Evolutionary conservation across 2,888 invertebrate genomes (phyloP).

Genomic region (Ophion ventricosus): DNA sequence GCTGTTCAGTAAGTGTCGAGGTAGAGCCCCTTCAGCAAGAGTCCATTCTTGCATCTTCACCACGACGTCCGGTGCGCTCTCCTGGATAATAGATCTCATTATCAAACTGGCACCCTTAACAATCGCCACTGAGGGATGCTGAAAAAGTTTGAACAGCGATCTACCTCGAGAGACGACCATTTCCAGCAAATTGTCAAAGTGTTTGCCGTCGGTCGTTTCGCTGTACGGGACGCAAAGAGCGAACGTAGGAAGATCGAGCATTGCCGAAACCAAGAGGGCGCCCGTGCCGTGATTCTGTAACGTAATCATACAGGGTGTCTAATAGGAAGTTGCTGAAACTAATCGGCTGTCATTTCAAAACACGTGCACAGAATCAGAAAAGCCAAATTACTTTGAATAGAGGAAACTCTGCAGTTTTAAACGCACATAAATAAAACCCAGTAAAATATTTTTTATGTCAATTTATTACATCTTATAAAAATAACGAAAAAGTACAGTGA

Average conservation of each 20-base stretch:
- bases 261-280: slow-evolving; percentile 97
- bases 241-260: slow-evolving; percentile 99
- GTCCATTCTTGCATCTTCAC: slow-evolving; percentile 98
- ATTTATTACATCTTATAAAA: too few relatives aligned
- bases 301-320: too few relatives aligned
- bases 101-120: slow-evolving; percentile 99
- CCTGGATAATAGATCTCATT: slow-evolving; percentile 98
- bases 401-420: too few relatives aligned
- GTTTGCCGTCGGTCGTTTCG: slow-evolving; percentile 98
- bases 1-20: slow-evolving; percentile 95
- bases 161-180: slow-evolving; percentile 97
- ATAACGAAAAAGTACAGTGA: too few relatives aligned
- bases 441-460: too few relatives aligned
- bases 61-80: slow-evolving; percentile 96
- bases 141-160: slow-evolving; percentile 94
- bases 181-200: slow-evolving; percentile 96
- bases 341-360: too few relatives aligned
- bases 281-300: slow-evolving; percentile 95
- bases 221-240: slow-evolving; percentile 99
- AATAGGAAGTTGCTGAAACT: too few relatives aligned
- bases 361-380: too few relatives aligned
- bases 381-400: too few relatives aligned
- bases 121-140: slow-evolving; percentile 98
- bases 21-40: slow-evolving; percentile 97
- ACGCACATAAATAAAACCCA: too few relatives aligned